Conservation (phyloP, 2,888 invertebrate genomes). For the Hedychridium roseum region DNA sequence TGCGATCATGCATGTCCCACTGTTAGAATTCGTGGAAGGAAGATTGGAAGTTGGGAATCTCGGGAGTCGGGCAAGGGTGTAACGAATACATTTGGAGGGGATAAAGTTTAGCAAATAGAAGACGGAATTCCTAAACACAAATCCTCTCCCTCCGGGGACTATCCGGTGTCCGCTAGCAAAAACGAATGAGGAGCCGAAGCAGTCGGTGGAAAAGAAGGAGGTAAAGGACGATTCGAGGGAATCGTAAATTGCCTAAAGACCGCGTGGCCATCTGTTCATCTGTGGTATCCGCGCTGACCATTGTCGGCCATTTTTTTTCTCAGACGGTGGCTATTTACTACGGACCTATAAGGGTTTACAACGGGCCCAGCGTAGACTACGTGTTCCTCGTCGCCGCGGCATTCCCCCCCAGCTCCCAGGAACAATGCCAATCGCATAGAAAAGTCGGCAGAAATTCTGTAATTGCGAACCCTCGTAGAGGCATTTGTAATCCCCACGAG, state of each 20-base stretch:
- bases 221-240: slow-evolving; percentile 30
- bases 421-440: slow-evolving; percentile 14
- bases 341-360: slow-evolving; percentile 33
- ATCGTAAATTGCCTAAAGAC: slow-evolving; percentile 48
- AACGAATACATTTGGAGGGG: too few species aligned
- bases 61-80: too few species aligned
- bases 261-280: slow-evolving; percentile 33
- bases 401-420: slow-evolving; percentile 14
- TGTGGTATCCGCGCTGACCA: slow-evolving; percentile 34
- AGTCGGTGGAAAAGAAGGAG: slow-evolving; percentile 6
- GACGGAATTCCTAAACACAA: too few species aligned
- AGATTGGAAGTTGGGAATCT: too few species aligned
- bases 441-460: slow-evolving; percentile 31
- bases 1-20: too few species aligned
- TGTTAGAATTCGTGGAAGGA: too few species aligned
- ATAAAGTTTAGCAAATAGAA: too few species aligned
- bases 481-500: slow-evolving; percentile 18
- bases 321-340: slow-evolving; percentile 27
- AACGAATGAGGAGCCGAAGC: neutral
- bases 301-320: slow-evolving; percentile 35
- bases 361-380: slow-evolving; percentile 14
- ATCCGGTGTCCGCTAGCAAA: too few species aligned
- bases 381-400: slow-evolving; percentile 16
- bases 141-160: too few species aligned
- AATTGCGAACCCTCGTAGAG: slow-evolving; percentile 32